phyloP scores from a whole-genome alignment of 1,140 invertebrate genomes.

The Portunus trituberculatus region DNA sequence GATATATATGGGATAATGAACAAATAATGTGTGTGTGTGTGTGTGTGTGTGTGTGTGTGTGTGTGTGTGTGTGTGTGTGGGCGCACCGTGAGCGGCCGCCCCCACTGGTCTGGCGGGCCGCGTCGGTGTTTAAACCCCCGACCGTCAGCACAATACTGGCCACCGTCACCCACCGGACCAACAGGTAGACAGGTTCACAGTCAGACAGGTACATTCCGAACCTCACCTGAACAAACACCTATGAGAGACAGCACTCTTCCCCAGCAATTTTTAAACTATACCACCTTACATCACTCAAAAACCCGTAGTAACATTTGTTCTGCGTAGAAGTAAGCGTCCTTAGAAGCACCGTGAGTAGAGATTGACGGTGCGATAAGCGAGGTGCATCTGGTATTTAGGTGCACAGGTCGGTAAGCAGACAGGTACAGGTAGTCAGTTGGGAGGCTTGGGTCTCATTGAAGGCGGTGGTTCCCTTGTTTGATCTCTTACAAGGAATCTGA shows the following conservation, averaged over 20 bases:
- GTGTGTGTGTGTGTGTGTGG: conserved; percentile 1
- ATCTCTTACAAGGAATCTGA: conserved; percentile 66
- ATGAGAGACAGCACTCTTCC: background rate
- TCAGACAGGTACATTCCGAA: conserved; percentile 57
- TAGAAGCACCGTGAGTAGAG: background rate
- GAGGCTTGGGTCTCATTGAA: conserved; percentile 54
- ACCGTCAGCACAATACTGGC: conserved; percentile 39
- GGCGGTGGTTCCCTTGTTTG: conserved; percentile 64
- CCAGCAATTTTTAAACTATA: background rate
- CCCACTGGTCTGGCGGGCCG: conserved; percentile 1
- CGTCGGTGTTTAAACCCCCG: conserved; percentile 34
- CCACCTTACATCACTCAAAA: background rate
- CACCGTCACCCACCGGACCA: conserved; percentile 51
- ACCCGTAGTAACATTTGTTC: background rate
- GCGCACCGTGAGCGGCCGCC: background rate
- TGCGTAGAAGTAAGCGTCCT: too few species aligned
- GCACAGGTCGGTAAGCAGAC: conserved; percentile 53
- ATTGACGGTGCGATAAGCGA: background rate
- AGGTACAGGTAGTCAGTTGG: conserved; percentile 65
- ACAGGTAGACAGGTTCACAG: conserved; percentile 68
- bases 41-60: conserved; percentile 27
- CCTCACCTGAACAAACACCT: conserved; percentile 9
- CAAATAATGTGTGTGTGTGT: conserved; percentile 21
- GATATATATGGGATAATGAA: too few species aligned
- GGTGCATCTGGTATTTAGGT: conserved; percentile 36